A percentile compares a stretch with the other conserved stretches of the same genome.
phyloP scores from a whole-genome alignment of 92 coral and sea anemone species.

The Isaurus tuberculatus region DNA sequence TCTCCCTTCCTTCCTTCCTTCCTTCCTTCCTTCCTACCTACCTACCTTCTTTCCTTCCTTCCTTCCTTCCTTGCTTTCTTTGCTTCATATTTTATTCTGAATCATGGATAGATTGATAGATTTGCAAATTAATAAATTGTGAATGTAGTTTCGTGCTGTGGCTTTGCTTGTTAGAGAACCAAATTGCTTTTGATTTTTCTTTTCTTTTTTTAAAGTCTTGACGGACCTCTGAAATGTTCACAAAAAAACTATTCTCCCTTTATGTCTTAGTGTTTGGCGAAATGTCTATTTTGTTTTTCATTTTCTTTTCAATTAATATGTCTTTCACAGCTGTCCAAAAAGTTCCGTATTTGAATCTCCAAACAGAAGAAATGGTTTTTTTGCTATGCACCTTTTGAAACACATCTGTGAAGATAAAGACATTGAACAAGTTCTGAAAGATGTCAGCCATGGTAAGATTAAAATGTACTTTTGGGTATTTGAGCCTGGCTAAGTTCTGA shows the following conservation, averaged over 20 bases:
- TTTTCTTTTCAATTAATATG: neutral
- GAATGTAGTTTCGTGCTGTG: too few species aligned
- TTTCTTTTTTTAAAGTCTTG: too few species aligned
- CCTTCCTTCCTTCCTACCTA: neutral
- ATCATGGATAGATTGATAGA: too few species aligned
- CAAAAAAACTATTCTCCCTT: neutral
- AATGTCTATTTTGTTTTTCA: neutral
- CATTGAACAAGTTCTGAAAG: constrained; percentile 74
- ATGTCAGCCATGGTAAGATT: constrained; percentile 79
- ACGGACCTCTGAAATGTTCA: too few species aligned
- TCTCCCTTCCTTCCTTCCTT: neutral
- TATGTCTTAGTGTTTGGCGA: neutral
- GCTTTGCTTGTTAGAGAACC: too few species aligned
- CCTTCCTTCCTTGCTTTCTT: neutral
- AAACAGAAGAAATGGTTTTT: constrained; percentile 81
- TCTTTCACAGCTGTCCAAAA: constrained; percentile 75
- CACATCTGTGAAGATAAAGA: constrained; percentile 74
- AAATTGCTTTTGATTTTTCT: too few species aligned
- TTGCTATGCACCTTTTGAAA: constrained; percentile 84
- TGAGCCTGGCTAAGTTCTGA: neutral
- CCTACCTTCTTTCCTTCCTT: too few species aligned
- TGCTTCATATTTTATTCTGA: too few species aligned
- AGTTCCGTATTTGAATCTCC: constrained; percentile 85
- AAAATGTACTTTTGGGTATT: too few species aligned
- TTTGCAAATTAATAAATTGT: too few species aligned